These are phyloP conservation scores for Triplophysa tibetana DNA, from an alignment of 2,113 vertebrate species.

Conservation along the genomic window DNA sequence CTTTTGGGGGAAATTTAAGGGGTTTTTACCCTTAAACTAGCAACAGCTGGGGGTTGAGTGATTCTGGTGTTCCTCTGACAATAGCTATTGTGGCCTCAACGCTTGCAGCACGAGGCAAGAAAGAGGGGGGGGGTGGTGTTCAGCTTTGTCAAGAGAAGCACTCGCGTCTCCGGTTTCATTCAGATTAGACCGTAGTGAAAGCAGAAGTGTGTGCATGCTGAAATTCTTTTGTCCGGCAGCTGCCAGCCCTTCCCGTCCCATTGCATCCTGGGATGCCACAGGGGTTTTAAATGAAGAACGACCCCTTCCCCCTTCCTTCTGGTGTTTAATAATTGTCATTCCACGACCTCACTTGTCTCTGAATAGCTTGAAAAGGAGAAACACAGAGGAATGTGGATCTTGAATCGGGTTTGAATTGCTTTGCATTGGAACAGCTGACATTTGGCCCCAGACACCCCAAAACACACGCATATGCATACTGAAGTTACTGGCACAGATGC, in stretches of 20 bases:
- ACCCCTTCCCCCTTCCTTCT: slow-evolving; percentile 28
- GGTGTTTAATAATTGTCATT: slow-evolving; percentile 44
- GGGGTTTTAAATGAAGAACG: slow-evolving; percentile 57
- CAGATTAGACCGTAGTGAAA: slow-evolving; percentile 44
- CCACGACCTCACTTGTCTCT: slow-evolving; percentile 29
- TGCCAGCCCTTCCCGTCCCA: slow-evolving; percentile 36
- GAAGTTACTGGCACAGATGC: slow-evolving; percentile 53
- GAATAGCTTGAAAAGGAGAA: slow-evolving; percentile 30
- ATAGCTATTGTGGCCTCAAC: slow-evolving; percentile 49
- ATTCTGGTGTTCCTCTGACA: slow-evolving; percentile 40
- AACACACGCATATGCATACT: slow-evolving; percentile 14
- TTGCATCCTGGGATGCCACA: slow-evolving; percentile 50
- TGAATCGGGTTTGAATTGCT: slow-evolving; percentile 53
- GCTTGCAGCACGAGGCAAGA: slow-evolving; percentile 24
- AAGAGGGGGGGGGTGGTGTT: slow-evolving; percentile 17
- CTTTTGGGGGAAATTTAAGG: background rate
- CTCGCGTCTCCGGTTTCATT: slow-evolving; percentile 45
- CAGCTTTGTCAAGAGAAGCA: slow-evolving; percentile 33
- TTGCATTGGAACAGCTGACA: slow-evolving; percentile 68
- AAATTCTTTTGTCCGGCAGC: slow-evolving; percentile 55
- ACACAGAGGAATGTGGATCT: slow-evolving; percentile 68
- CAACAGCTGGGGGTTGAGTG: slow-evolving; percentile 52
- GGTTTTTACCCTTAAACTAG: slow-evolving; percentile 17
- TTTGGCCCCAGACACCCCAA: background rate
- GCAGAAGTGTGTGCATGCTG: slow-evolving; percentile 52